These are phyloP conservation scores for Piscicola geometra DNA, from an alignment of 2,888 invertebrate genomes.

Conservation along the genomic window DNA sequence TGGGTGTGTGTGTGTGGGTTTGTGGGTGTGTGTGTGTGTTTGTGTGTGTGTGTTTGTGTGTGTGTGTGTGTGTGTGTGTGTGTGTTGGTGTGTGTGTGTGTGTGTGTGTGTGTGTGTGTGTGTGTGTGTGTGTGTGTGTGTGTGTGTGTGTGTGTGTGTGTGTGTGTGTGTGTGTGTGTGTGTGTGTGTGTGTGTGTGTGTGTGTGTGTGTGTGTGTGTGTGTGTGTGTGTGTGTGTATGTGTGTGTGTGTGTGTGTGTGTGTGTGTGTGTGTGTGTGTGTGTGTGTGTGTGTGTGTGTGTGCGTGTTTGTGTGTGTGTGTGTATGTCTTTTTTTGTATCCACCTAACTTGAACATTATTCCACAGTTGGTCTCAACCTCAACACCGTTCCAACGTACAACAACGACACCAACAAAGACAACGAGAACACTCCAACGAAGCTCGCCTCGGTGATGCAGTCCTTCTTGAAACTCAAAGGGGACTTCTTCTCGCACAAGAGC, in stretches of 20 bases:
- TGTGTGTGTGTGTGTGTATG: not conserved
- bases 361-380: not conserved
- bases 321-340: not conserved
- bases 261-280: not conserved
- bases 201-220: not conserved
- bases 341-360: not conserved
- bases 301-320: not conserved
- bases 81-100: constrained; percentile 10
- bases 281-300: not conserved
- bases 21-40: constrained; percentile 7
- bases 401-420: not conserved
- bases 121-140: constrained; percentile 15
- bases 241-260: not conserved
- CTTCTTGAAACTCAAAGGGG: not conserved
- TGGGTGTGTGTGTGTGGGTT: constrained; percentile 2
- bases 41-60: constrained; percentile 14
- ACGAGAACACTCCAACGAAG: not conserved
- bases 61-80: constrained; percentile 15
- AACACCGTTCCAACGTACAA: not conserved
- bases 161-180: constrained; percentile 5
- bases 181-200: not conserved
- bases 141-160: constrained; percentile 15
- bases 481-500: too few species aligned
- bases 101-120: constrained; percentile 15
- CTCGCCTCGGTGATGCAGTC: not conserved